Evolutionary conservation across 1,140 invertebrate genomes (phyloP).

Genomic region (Watersipora subatra): DNA sequence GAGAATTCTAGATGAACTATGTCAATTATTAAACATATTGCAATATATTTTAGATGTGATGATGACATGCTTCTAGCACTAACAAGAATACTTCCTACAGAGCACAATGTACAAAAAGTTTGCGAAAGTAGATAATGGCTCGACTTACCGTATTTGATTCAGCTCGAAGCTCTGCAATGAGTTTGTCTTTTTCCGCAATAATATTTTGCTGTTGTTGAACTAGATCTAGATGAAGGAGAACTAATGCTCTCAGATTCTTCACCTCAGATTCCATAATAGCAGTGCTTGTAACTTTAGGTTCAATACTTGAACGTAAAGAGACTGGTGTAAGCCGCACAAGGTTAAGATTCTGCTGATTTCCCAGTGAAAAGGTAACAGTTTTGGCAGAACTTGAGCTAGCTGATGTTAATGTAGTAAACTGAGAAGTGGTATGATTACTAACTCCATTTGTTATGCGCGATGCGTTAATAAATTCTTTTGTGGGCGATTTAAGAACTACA

Average conservation of each 20-base stretch:
- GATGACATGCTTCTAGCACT: no score
- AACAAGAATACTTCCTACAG: background rate
- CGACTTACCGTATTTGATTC: background rate
- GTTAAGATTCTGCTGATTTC: no score
- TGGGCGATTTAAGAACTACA: no score
- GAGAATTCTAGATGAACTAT: background rate
- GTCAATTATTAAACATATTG: background rate
- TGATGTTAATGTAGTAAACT: no score
- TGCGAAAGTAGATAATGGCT: background rate
- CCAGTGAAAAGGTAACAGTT: no score
- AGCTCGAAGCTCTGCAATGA: background rate
- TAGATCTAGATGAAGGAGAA: background rate
- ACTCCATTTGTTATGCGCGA: no score
- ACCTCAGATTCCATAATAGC: background rate
- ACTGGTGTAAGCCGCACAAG: no score
- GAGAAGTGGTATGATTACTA: no score
- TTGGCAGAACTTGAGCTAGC: no score
- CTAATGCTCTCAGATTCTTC: background rate
- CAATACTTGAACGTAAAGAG: no score
- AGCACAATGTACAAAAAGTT: background rate
- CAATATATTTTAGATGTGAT: background rate
- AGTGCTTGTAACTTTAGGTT: no score
- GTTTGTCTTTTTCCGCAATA: background rate
- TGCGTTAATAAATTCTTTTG: no score
- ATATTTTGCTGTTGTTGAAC: background rate